Evolutionary conservation across 2,797 vertebrate species (phyloP), one percentile per base, ranked within the genome.

Genomic region (Rhynchotus rufescens): DNA sequence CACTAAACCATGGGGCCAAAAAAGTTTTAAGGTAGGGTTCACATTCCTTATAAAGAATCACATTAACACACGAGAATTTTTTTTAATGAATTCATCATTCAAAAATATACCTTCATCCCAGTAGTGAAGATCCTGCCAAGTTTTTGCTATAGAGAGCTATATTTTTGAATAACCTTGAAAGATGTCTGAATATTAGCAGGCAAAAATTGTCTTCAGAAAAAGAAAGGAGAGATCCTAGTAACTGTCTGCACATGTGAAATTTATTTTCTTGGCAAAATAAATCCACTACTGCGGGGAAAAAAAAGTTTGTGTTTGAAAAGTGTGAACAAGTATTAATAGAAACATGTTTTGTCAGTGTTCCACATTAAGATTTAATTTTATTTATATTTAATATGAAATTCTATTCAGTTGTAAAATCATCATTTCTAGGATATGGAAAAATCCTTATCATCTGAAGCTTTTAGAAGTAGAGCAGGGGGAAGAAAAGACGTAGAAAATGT

Each of bases 251-350:
- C 38, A 88, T 2, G 2, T 71, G 34, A 82, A 82, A 90, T 77
- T 90, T 88, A 92, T 94, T 89, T 94, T 42, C 68, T 61, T 80
- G 90, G 54, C 28, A 94, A 91, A 90, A 72, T 69, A 95, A 82
- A 90, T 82, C 78, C 45, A 88, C 74, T 61, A 86, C 21, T 59
- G 49, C 92, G 15, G 66, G 83, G 15, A 9, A 28, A 52, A n/a
- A 88, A 94, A 90, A 88, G 91, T 40, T 40, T 67, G 30, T 65
- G 23, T 93, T 91, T 92, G 89, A 92, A 40, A 40, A 40, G 8
- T 40, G 40, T 93, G 94, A 92, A 89, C 80, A 84, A 91, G 49
- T 84, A 90, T 88, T 93, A 93, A 93, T 86, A 94, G 75, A 91
- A 92, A 77, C 54, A 83, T 62, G 65, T 38, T 12, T 94, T 91